Evolutionary conservation across 2,888 invertebrate genomes (phyloP), one percentile per base, ranked within the genome.

Genomic region (Diarsia mendica): DNA sequence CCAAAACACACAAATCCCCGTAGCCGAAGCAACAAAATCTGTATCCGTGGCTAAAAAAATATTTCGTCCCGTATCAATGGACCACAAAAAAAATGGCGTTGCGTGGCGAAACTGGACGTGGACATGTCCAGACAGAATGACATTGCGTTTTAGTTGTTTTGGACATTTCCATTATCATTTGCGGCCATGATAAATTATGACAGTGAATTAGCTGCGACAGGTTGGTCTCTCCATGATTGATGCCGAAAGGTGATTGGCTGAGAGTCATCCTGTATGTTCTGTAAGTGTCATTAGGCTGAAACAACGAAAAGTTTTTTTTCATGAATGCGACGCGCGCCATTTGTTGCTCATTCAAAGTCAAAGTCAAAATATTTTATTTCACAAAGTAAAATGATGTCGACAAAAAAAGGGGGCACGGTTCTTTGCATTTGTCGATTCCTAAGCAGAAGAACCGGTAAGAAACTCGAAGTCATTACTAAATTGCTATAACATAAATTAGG

Each of bases 121-220:
- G 72, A 69, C 85, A 84, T 82, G 72, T 77, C 60, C 73, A 74
- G 72, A 60, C 53, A 28, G 58, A 63, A 77, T 85, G 85, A 85
- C 82, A 69, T 63, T 66, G 85, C 85, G 55, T 65, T 85, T 85
- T 64, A 84, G 64, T 84, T 85, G 75, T 86, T 77, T 77, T 39
- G 77, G 82, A 58, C 69, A 75, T 83, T 82, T 82, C 77, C 77
- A 84, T 85, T 86, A 76, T 81, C 61, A 76, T 76, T 80, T 79
- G 68, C 39, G 63, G 53, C 44, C 39, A 73, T 83, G 79, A 85
- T 83, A 70, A 82, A 83, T 83, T 83, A 80, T 83, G 71, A 63
- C 53, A 53, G 69, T 85, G 82, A 85, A 82, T 82, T 82, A 72
- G 64, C 15, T 28, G 64, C 11, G 85, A 85, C 77, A 73, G 72